A percentile compares a stretch with the other conserved stretches of the same genome.
Evolutionary conservation across 2,113 vertebrate genomes (phyloP).

Genomic region (Coptodon bakossiorum): DNA sequence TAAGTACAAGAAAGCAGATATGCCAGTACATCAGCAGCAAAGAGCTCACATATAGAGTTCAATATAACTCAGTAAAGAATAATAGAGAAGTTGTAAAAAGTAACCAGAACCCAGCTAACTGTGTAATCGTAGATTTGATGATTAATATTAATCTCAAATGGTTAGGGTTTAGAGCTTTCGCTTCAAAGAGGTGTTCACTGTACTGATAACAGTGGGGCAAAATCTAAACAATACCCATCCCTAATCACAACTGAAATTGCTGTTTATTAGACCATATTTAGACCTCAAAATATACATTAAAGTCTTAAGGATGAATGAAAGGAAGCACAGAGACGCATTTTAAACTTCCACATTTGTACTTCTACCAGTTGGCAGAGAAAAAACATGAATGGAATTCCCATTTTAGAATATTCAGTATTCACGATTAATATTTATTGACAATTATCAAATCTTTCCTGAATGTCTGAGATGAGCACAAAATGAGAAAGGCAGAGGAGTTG

Average conservation of each 20-base stretch:
- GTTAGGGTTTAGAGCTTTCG: background rate
- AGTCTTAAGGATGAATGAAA: background rate
- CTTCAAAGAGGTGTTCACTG: background rate
- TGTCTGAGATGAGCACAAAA: background rate
- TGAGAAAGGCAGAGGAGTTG: background rate
- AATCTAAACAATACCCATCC: background rate
- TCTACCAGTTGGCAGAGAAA: background rate
- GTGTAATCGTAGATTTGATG: background rate
- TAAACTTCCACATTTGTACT: background rate
- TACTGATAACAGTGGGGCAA: background rate
- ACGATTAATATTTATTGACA: background rate
- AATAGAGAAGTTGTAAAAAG: background rate
- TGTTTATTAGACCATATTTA: background rate
- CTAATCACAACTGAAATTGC: background rate
- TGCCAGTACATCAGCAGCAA: background rate
- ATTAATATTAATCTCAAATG: background rate
- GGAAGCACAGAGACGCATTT: background rate
- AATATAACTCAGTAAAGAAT: background rate
- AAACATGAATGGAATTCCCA: background rate
- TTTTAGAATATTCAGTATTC: background rate
- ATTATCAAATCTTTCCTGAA: background rate
- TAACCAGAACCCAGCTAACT: background rate
- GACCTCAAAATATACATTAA: background rate
- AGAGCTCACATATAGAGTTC: background rate
- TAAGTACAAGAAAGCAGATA: background rate